phyloP scores from a whole-genome alignment of 2,888 invertebrate genomes.

The Aleiodes alternator region DNA sequence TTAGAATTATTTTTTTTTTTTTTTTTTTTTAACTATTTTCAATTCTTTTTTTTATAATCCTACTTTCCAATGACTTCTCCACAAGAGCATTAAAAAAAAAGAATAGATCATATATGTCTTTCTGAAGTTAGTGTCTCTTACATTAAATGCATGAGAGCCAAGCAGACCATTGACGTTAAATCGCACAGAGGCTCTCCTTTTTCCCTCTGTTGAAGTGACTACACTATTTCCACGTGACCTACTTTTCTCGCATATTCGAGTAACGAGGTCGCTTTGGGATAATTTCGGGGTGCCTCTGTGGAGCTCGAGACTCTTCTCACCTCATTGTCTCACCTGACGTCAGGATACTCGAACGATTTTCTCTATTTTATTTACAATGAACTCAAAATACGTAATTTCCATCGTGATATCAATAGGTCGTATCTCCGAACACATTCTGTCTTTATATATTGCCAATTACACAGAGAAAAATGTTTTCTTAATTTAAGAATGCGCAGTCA shows the following conservation, averaged over 20 bases:
- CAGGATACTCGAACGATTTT: conserved; percentile 15
- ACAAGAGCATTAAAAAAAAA: too few relatives aligned
- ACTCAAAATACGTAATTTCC: too few relatives aligned
- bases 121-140: conserved; percentile 3
- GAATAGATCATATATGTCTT: too few relatives aligned
- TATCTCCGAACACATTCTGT: too few relatives aligned
- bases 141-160: conserved; percentile 28
- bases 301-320: conserved; percentile 47
- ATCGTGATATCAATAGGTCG: too few relatives aligned
- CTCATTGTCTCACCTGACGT: conserved; percentile 23
- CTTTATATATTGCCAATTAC: too few relatives aligned
- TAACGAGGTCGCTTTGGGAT: conserved; percentile 69
- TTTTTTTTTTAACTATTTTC: too few relatives aligned
- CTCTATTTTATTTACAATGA: background rate
- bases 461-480: too few relatives aligned
- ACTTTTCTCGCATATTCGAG: conserved; percentile 60
- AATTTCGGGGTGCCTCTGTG: conserved; percentile 62
- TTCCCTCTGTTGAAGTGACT: conserved; percentile 58
- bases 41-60: too few relatives aligned
- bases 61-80: too few relatives aligned
- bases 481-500: too few relatives aligned
- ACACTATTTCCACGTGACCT: conserved; percentile 67
- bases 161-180: conserved; percentile 63
- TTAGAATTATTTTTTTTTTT: too few relatives aligned
- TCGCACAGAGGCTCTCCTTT: conserved; percentile 53